A percentile compares a stretch with the other conserved stretches of the same genome.
Conservation (phyloP, 2,888 invertebrate species). For the Tetanocera ferruginea region DNA sequence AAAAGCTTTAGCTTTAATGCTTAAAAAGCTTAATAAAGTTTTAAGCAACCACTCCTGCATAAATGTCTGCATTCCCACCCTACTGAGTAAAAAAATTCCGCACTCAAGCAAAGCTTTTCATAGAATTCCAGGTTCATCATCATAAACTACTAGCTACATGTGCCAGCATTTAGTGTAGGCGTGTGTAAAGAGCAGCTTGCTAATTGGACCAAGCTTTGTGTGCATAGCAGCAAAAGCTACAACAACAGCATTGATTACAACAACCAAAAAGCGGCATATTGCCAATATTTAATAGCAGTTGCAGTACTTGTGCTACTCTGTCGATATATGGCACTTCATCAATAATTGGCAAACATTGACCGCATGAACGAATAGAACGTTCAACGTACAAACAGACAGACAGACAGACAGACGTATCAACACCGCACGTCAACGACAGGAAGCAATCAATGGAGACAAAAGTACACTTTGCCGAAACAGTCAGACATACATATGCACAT, state of each 20-base stretch:
- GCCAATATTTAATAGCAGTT: neutral
- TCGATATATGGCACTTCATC: conserved; percentile 3
- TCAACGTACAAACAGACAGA: neutral
- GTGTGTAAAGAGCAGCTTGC: neutral
- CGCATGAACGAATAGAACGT: neutral
- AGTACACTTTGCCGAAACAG: neutral
- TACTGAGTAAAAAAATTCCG: no score
- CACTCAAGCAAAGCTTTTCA: no score
- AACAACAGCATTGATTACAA: neutral
- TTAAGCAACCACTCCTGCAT: no score
- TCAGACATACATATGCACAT: neutral
- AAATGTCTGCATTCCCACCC: no score
- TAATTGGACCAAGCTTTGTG: neutral
- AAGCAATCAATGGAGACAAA: conserved; percentile 18
- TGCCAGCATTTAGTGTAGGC: neutral
- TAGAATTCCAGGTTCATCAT: no score
- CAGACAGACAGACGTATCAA: neutral
- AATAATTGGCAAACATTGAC: conserved; percentile 2
- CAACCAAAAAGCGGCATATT: neutral
- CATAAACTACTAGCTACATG: no score
- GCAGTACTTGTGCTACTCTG: neutral
- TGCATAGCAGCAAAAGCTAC: neutral
- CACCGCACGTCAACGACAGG: conserved; percentile 12
- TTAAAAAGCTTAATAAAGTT: no score
- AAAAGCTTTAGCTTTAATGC: no score